A percentile compares a stretch with the other conserved stretches of the same genome.
Evolutionary conservation across 1,140 invertebrate genomes (phyloP).

Genomic region (Ips typographus): DNA sequence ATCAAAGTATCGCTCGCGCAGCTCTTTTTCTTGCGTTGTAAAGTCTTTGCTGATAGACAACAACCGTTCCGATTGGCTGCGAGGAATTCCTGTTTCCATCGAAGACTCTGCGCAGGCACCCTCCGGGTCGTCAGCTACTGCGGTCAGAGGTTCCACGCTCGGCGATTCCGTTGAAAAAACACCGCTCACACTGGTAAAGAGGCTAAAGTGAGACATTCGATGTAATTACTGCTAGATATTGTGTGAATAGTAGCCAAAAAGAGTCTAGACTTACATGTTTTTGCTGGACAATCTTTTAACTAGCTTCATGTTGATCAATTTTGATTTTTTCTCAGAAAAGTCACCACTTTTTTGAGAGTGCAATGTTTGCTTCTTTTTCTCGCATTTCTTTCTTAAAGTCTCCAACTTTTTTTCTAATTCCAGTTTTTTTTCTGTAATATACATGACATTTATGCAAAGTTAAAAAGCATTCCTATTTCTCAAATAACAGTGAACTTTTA

Average conservation of each 20-base stretch:
- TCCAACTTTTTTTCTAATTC: slow-evolving; percentile 90
- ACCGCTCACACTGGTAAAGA: slow-evolving; percentile 43
- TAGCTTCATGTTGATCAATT: slow-evolving; percentile 73
- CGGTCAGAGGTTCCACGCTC: slow-evolving; percentile 48
- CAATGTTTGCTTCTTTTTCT: slow-evolving; percentile 71
- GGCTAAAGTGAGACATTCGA: slow-evolving; percentile 13
- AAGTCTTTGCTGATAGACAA: slow-evolving; percentile 70
- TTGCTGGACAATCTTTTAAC: slow-evolving; percentile 78
- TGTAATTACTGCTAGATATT: slow-evolving; percentile 7
- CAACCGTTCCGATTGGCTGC: slow-evolving; percentile 69
- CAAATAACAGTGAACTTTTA: not conserved
- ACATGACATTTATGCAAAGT: not conserved
- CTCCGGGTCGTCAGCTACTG: slow-evolving; percentile 47
- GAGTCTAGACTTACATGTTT: slow-evolving; percentile 63
- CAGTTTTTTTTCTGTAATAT: slow-evolving; percentile 65
- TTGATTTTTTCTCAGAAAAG: slow-evolving; percentile 65
- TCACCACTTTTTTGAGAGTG: slow-evolving; percentile 61
- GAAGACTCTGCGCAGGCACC: slow-evolving; percentile 52
- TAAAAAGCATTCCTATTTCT: not conserved
- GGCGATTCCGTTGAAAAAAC: slow-evolving; percentile 51
- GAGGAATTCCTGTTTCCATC: slow-evolving; percentile 48
- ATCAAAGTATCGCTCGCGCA: slow-evolving; percentile 84
- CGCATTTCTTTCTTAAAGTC: slow-evolving; percentile 78
- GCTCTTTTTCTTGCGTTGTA: slow-evolving; percentile 72
- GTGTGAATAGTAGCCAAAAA: not conserved